phyloP scores from a whole-genome alignment of 2,113 vertebrate species.

The Anoplopoma fimbria region DNA sequence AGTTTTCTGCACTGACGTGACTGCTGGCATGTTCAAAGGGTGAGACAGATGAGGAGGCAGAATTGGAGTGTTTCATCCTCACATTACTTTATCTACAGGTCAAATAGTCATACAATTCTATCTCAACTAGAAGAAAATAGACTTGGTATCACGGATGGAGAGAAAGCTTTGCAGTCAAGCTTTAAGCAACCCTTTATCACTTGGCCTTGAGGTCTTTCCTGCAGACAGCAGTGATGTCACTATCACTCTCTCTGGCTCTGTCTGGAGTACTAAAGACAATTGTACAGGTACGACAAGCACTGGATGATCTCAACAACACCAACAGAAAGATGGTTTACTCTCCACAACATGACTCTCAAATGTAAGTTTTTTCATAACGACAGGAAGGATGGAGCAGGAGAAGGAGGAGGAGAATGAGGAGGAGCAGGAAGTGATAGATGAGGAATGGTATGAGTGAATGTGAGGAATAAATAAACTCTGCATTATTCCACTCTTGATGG shows the following conservation, averaged over 20 bases:
- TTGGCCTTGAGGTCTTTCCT: conserved; percentile 55
- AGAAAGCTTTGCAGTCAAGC: conserved; percentile 49
- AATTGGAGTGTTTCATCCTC: conserved; percentile 37
- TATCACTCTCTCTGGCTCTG: conserved; percentile 51
- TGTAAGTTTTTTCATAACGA: conserved; percentile 31
- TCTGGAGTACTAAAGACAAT: conserved; percentile 55
- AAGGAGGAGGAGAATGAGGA: background rate
- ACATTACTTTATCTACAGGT: conserved; percentile 46
- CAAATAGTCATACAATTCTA: conserved; percentile 46
- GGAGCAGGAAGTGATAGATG: too few relatives aligned
- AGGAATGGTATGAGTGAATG: background rate
- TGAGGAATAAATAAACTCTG: conserved; percentile 10
- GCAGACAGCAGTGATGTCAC: conserved; percentile 43
- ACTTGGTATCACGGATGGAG: conserved; percentile 15
- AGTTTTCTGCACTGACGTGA: conserved; percentile 9
- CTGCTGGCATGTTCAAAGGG: conserved; percentile 8
- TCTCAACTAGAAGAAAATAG: conserved; percentile 37
- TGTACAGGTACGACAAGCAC: conserved; percentile 37
- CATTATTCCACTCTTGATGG: background rate
- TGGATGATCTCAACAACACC: conserved; percentile 24
- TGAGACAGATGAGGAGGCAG: conserved; percentile 5
- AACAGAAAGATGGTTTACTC: conserved; percentile 40
- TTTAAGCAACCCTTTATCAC: conserved; percentile 58
- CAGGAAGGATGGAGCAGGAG: background rate
- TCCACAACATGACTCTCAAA: conserved; percentile 17